Conservation (phyloP, 2,797 vertebrate species). For the Phrynocephalus forsythii region DNA sequence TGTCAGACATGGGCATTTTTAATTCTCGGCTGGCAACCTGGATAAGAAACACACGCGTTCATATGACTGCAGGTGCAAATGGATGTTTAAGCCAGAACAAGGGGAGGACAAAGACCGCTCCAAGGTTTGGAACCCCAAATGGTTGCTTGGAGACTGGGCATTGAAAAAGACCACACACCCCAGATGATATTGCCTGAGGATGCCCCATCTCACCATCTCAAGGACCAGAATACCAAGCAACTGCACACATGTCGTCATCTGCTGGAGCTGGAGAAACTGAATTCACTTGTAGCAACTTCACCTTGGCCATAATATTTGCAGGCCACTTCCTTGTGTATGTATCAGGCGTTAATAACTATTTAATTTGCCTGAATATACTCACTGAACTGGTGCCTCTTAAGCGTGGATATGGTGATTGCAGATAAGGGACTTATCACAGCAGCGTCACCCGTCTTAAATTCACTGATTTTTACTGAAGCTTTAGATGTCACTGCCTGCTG, state of each 20-base stretch:
- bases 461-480: not conserved
- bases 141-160: not conserved
- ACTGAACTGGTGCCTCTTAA: not conserved
- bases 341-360: not conserved
- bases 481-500: too few species aligned
- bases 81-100: not conserved
- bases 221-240: not conserved
- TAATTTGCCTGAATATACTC: not conserved
- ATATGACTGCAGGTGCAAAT: conserved; percentile 34
- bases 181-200: not conserved
- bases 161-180: not conserved
- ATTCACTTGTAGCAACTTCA: not conserved
- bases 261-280: not conserved
- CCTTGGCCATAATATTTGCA: not conserved
- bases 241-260: too few species aligned
- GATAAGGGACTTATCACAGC: not conserved
- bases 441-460: not conserved
- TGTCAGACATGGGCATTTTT: conserved; percentile 81
- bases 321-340: not conserved
- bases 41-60: conserved; percentile 47
- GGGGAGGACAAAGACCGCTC: not conserved
- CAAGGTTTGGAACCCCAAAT: not conserved
- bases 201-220: not conserved
- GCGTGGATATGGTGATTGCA: not conserved
- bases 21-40: conserved; percentile 91